A percentile compares a stretch with the other conserved stretches of the same genome.
Conservation (phyloP, 92 coral and sea anemone species). For the Porites lobata region DNA sequence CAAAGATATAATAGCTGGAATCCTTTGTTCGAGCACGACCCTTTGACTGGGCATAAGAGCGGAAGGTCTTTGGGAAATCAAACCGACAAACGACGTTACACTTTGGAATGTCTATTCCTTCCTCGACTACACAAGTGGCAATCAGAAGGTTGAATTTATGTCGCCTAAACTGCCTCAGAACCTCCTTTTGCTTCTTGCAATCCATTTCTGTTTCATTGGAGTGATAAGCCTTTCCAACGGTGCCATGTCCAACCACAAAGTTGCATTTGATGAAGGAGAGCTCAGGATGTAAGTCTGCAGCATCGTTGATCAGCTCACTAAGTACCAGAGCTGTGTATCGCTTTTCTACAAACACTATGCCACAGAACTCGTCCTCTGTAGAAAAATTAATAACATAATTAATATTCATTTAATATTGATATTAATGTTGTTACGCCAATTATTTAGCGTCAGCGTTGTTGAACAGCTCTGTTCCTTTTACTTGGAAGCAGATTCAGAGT, state of each 20-base stretch:
- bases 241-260: conserved; percentile 95
- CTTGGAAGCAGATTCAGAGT: too few species aligned
- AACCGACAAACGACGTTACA: conserved; percentile 93
- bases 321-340: conserved; percentile 84
- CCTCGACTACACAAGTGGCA: conserved; percentile 97
- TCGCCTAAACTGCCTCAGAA: conserved; percentile 69
- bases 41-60: conserved; percentile 92
- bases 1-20: conserved; percentile 82
- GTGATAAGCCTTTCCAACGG: conserved; percentile 54
- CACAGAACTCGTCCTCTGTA: conserved; percentile 64
- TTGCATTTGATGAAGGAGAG: conserved; percentile 68
- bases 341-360: conserved; percentile 93
- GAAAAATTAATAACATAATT: too few species aligned
- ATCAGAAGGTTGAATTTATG: conserved; percentile 84
- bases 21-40: conserved; percentile 94
- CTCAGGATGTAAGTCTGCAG: conserved; percentile 58
- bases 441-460: too few species aligned
- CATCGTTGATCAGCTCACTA: conserved; percentile 80
- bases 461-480: too few species aligned
- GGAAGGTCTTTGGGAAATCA: conserved; percentile 87
- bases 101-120: conserved; percentile 94
- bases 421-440: too few species aligned
- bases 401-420: too few species aligned
- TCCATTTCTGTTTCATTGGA: conserved; percentile 83
- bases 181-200: conserved; percentile 81